phyloP scores from a whole-genome alignment of 2,113 vertebrate species.

The Chloropsis cyanopogon region DNA sequence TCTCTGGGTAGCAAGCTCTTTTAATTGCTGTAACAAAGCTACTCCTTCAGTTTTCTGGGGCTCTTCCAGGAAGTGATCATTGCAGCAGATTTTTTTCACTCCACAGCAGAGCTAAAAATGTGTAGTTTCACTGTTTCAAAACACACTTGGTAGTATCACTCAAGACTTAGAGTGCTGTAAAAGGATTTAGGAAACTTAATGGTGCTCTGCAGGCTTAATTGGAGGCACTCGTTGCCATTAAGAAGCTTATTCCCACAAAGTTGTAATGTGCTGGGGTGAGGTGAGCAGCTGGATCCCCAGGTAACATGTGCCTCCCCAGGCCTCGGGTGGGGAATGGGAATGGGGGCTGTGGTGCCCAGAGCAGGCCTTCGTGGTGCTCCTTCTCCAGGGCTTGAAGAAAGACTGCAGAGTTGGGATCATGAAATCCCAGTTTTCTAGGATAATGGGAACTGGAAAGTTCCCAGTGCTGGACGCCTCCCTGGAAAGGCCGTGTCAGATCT shows the following conservation, averaged over 20 bases:
- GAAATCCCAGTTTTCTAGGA: background rate
- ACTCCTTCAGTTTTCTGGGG: slow-evolving; percentile 64
- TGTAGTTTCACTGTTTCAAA: slow-evolving; percentile 40
- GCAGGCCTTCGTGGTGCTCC: background rate
- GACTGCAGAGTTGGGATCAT: background rate
- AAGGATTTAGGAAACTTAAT: background rate
- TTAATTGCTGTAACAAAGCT: slow-evolving; percentile 72
- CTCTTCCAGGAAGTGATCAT: slow-evolving; percentile 49
- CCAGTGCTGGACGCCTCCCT: background rate
- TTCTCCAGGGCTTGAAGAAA: background rate
- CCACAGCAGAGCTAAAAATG: slow-evolving; percentile 32
- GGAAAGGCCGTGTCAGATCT: background rate
- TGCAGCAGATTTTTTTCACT: slow-evolving; percentile 52
- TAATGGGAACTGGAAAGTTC: background rate
- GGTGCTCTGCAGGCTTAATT: background rate
- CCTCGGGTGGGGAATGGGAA: accelerated
- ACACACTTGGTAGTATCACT: slow-evolving; percentile 23
- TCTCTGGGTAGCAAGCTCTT: slow-evolving; percentile 56
- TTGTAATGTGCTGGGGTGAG: background rate
- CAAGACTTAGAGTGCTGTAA: background rate
- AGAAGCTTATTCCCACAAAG: background rate
- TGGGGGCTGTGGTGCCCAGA: accelerated
- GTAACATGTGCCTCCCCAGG: background rate
- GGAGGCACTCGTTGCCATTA: background rate
- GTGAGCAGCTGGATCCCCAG: background rate